These are phyloP conservation scores for Caenorhabditis macrosperma DNA, from an alignment of 2,888 invertebrate species.

Conservation along the genomic window DNA sequence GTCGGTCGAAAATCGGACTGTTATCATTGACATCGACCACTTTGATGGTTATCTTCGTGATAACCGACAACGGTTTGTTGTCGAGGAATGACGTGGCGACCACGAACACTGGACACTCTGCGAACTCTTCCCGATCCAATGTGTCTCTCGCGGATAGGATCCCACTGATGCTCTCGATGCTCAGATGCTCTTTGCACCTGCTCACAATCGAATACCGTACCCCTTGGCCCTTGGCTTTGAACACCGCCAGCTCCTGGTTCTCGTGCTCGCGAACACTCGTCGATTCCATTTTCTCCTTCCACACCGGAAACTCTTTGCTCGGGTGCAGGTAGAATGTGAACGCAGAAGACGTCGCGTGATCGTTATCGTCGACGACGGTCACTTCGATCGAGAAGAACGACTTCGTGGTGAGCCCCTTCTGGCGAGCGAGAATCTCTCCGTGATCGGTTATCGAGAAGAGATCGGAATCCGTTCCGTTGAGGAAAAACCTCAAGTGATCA, in stretches of 20 bases:
- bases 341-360: slow-evolving; percentile 24
- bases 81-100: slow-evolving; percentile 45
- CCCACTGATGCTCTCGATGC: slow-evolving; percentile 40
- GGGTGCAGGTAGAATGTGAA: slow-evolving; percentile 27
- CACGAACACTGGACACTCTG: slow-evolving; percentile 53
- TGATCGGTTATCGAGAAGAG: slow-evolving; percentile 43
- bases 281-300: slow-evolving; percentile 21
- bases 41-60: slow-evolving; percentile 55
- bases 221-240: slow-evolving; percentile 27
- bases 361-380: slow-evolving; percentile 25
- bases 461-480: slow-evolving; percentile 29
- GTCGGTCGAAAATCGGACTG: slow-evolving; percentile 87
- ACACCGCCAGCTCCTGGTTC: slow-evolving; percentile 30
- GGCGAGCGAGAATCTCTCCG: slow-evolving; percentile 84
- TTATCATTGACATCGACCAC: slow-evolving; percentile 92
- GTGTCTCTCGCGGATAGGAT: slow-evolving; percentile 27
- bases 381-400: slow-evolving; percentile 3
- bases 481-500: slow-evolving; percentile 17
- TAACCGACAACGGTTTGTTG: slow-evolving; percentile 55
- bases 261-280: slow-evolving; percentile 42
- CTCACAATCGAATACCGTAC: slow-evolving; percentile 41
- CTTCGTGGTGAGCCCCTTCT: slow-evolving; percentile 3
- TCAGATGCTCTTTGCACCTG: slow-evolving; percentile 25
- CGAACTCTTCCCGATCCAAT: slow-evolving; percentile 50
- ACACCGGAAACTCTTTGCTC: slow-evolving; percentile 19